Percentiles rank a stretch among this genome's conserved stretches.
Evolutionary conservation across 2,113 vertebrate genomes (phyloP).

Genomic region (Zosterops japonicus): DNA sequence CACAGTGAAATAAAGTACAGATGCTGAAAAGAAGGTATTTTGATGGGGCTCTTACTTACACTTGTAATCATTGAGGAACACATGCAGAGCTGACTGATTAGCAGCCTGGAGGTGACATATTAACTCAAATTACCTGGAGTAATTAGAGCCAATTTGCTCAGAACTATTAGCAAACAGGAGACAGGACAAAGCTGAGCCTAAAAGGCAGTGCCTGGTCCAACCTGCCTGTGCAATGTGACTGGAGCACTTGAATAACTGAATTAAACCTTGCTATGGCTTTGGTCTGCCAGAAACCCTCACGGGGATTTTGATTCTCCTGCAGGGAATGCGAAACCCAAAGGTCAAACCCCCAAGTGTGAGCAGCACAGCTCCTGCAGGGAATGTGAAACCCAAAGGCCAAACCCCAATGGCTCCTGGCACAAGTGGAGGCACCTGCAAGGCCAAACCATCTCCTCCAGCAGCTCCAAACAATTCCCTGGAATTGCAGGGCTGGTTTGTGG

Average conservation of each 20-base stretch:
- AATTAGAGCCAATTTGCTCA: background rate
- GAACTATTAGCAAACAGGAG: background rate
- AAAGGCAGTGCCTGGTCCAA: background rate
- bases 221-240: background rate
- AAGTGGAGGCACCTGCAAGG: background rate
- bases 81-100: background rate
- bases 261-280: background rate
- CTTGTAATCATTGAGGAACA: background rate
- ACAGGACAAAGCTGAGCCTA: background rate
- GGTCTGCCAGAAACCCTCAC: background rate
- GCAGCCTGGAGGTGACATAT: background rate
- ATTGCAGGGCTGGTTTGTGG: background rate
- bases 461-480: background rate
- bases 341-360: background rate
- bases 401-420: background rate
- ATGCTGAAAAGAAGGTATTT: background rate
- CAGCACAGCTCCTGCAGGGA: background rate
- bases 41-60: background rate
- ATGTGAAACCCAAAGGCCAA: background rate
- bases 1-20: background rate
- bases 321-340: background rate
- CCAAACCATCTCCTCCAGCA: no score
- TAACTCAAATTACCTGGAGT: background rate
- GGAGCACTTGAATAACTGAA: background rate
- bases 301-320: background rate